Base-by-base conservation (phyloP, 2,113 vertebrate genomes). In the Triplophysa siluroides region DNA sequence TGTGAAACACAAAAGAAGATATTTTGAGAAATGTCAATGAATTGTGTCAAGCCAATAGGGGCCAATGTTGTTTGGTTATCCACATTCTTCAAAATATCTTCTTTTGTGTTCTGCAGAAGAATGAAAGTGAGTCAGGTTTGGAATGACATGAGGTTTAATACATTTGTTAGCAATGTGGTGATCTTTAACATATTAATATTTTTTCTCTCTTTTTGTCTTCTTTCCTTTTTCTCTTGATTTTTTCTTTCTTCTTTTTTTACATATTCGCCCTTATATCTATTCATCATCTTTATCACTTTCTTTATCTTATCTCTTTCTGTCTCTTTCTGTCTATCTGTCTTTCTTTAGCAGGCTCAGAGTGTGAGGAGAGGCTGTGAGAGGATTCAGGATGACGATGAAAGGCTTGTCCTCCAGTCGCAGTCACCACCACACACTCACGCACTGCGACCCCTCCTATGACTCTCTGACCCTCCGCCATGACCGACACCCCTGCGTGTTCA, bases 391-490 rank as follows among this genome's bases (percentile, higher is more conserved):
- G 92, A 95, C 93, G 85, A 99, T 97, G 96, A 99, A 99, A 93
- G 95, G 97, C 91, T 93, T 98, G 90, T 93, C 95, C 86, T 94
- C 95, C 88, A 95, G 94, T 89, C 95, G 96, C 87, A 94, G 94
- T 88, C 97, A 94, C 89, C 96, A 96, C 89, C 95, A 96, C 81
- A 91, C 94, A 0, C 95, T 97, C 84, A 95, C 95, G 21, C 76
- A 78, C 89, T 93, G 97, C 69, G 96, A 98, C 89, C 94, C 94
- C 80, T 90, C 92, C 26, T 91, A 89, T 0, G 90, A 92, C 82
- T 89, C 95, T 78, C 92, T 96, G 80, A 96, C 95, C 74, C 88
- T 98, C 86, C 87, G 92, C 61, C 87, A 91, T 10, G 93, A 90
- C 45, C 94, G 94, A 47, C 95, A 95, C 66, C 93, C 96, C 77